Evolutionary conservation across 2,797 vertebrate genomes (phyloP).

Genomic region (Argya squamiceps): DNA sequence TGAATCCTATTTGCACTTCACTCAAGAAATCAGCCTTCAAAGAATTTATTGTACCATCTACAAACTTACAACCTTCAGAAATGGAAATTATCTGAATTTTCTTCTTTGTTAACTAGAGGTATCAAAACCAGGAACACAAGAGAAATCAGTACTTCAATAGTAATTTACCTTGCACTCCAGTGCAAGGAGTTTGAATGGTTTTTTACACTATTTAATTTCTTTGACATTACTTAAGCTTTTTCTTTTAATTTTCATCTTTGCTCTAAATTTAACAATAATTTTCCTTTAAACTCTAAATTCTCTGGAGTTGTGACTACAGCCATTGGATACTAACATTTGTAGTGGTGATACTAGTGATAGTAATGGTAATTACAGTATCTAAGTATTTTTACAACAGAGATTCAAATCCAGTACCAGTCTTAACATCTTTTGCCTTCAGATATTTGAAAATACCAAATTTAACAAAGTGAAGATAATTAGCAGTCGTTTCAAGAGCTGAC

Average conservation of each 20-base stretch:
- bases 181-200: fast-evolving
- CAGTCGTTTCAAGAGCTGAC: not conserved
- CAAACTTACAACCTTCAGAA: not conserved
- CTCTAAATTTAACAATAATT: not conserved
- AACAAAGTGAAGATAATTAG: not conserved
- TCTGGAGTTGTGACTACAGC: not conserved
- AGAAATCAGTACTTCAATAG: not conserved
- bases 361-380: not conserved
- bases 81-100: not conserved
- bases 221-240: not conserved
- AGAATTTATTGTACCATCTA: not conserved
- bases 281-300: not conserved
- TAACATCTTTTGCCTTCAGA: not conserved
- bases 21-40: not conserved
- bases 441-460: not conserved
- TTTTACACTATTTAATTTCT: not conserved
- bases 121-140: not conserved
- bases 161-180: too few species aligned
- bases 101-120: not conserved
- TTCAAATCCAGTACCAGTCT: not conserved
- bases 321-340: not conserved
- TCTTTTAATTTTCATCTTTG: not conserved
- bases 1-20: not conserved
- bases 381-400: not conserved
- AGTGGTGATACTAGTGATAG: not conserved